A percentile compares a stretch with the other conserved stretches of the same genome.
These are phyloP conservation scores for Podarcis cretensis DNA, from an alignment of 2,113 vertebrate genomes.

Conservation along the genomic window DNA sequence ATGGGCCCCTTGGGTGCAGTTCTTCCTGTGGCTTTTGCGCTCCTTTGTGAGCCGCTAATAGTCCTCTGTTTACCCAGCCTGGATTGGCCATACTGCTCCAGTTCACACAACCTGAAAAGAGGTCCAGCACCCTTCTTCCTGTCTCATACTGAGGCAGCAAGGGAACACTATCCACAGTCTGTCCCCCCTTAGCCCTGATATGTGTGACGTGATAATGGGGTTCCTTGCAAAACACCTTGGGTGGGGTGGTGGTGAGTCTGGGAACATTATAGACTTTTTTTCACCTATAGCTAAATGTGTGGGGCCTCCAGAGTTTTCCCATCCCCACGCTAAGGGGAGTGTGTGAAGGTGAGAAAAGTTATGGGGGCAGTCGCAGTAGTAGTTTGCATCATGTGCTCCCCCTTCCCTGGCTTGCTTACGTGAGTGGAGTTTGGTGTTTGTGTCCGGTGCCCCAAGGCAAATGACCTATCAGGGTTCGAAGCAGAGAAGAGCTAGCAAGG, in stretches of 20 bases:
- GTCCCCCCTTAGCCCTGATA: not conserved
- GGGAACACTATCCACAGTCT: not conserved
- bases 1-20: not conserved
- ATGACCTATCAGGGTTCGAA: not conserved
- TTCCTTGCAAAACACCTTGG: not conserved
- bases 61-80: not conserved
- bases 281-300: not conserved
- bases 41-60: not conserved
- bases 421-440: not conserved
- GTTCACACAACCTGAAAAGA: not conserved
- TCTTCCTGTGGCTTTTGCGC: not conserved
- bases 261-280: not conserved
- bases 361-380: not conserved
- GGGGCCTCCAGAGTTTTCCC: too few species aligned
- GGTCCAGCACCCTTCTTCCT: not conserved
- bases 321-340: too few species aligned
- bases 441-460: not conserved
- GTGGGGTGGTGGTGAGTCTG: not conserved
- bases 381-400: not conserved
- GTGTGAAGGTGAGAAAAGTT: too few species aligned
- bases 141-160: not conserved
- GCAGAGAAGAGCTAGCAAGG: not conserved
- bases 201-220: not conserved
- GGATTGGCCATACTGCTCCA: too few species aligned
- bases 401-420: not conserved